Conservation (phyloP, 2,888 invertebrate species). For the Lithophane socia region DNA sequence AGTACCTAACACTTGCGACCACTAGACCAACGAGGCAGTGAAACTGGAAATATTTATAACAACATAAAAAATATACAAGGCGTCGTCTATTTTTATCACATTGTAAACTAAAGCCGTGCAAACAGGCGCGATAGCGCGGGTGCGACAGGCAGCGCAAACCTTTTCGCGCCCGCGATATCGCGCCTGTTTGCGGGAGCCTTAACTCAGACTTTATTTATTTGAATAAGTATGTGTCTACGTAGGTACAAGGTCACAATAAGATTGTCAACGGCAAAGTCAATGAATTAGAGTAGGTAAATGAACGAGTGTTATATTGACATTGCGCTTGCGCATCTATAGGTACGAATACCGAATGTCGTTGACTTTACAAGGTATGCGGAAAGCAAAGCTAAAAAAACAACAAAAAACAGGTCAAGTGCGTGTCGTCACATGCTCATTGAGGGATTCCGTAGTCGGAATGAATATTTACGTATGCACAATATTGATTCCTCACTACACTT, state of each 20-base stretch:
- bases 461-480: neutral
- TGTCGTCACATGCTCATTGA: neutral
- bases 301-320: neutral
- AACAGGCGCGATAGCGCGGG: too few species aligned
- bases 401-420: too few species aligned
- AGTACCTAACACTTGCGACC: too few species aligned
- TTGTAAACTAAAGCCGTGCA: neutral
- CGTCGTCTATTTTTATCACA: neutral
- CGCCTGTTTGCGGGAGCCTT: too few species aligned
- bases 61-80: neutral
- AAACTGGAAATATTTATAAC: too few species aligned
- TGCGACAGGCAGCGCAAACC: too few species aligned
- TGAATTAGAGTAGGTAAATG: conserved; percentile 3
- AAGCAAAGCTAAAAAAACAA: neutral
- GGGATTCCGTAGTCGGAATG: neutral
- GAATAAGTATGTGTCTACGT: neutral
- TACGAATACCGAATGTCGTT: neutral
- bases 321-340: neutral
- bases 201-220: conserved; percentile 3
- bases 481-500: too few species aligned
- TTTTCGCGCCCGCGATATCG: too few species aligned
- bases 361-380: neutral
- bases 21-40: too few species aligned
- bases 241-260: conserved; percentile 15
- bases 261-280: conserved; percentile 2